phyloP scores from a whole-genome alignment of 2,888 invertebrate species.

The Acheta domesticus region DNA sequence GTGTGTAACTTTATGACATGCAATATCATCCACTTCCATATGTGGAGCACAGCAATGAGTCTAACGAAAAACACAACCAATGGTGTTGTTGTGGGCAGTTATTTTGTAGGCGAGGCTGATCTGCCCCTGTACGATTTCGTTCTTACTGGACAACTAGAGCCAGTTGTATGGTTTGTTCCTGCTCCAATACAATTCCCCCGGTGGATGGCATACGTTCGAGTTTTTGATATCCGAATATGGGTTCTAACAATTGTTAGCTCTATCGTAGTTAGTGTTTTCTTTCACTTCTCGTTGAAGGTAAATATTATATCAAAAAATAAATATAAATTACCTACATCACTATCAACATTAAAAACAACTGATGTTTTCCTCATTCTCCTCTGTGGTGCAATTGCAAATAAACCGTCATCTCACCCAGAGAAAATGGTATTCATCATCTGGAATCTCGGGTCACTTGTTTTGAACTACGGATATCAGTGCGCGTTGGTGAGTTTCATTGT shows the following conservation, averaged over 20 bases:
- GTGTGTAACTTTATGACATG: too few relatives aligned
- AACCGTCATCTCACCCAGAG: not conserved
- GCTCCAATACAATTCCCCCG: not conserved
- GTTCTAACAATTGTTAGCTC: not conserved
- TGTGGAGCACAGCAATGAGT: too few relatives aligned
- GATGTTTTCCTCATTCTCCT: not conserved
- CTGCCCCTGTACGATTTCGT: too few relatives aligned
- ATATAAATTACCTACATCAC: not conserved
- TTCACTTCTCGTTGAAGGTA: not conserved
- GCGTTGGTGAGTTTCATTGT: not conserved
- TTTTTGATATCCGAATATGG: not conserved
- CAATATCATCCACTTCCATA: too few relatives aligned
- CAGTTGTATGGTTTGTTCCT: not conserved
- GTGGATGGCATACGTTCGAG: not conserved
- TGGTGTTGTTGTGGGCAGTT: too few relatives aligned
- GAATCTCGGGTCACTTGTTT: not conserved
- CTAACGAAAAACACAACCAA: too few relatives aligned
- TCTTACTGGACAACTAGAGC: not conserved
- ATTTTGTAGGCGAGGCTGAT: too few relatives aligned
- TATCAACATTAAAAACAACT: not conserved
- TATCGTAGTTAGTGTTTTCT: not conserved
- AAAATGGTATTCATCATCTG: not conserved
- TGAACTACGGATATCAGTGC: not conserved
- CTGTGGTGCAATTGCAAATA: not conserved
- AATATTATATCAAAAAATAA: too few relatives aligned